Conservation (phyloP, 2,113 vertebrate species). For the Eudyptes chrysolophus region DNA sequence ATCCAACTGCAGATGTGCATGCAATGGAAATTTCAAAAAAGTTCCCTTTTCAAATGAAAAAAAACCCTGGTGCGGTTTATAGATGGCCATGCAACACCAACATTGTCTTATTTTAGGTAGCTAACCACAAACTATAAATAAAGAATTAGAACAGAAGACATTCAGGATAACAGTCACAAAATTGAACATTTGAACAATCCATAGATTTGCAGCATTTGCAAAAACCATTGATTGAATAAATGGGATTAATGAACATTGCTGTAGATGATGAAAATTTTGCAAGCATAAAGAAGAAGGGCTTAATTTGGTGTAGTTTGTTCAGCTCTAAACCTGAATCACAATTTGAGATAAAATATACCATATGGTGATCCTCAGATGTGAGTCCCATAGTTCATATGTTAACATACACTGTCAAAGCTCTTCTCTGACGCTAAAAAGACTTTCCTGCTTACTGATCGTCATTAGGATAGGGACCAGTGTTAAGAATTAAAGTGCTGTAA, state of each 20-base stretch:
- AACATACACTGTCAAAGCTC: neutral
- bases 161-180: neutral
- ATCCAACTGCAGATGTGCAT: neutral
- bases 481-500: neutral
- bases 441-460: neutral
- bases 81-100: neutral
- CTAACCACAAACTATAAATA: neutral
- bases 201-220: neutral
- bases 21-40: neutral
- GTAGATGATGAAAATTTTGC: neutral
- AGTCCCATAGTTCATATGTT: neutral
- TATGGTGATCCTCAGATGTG: neutral
- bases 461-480: neutral
- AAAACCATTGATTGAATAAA: neutral
- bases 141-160: neutral
- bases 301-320: neutral
- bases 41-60: neutral
- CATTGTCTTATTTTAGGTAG: neutral
- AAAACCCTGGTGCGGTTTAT: neutral
- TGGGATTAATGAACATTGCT: neutral
- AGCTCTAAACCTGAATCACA: neutral
- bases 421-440: neutral
- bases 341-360: neutral
- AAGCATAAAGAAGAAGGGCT: neutral
- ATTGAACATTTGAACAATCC: neutral